phyloP scores from a whole-genome alignment of 2,113 vertebrate genomes.

The Anarrhichthys ocellatus region DNA sequence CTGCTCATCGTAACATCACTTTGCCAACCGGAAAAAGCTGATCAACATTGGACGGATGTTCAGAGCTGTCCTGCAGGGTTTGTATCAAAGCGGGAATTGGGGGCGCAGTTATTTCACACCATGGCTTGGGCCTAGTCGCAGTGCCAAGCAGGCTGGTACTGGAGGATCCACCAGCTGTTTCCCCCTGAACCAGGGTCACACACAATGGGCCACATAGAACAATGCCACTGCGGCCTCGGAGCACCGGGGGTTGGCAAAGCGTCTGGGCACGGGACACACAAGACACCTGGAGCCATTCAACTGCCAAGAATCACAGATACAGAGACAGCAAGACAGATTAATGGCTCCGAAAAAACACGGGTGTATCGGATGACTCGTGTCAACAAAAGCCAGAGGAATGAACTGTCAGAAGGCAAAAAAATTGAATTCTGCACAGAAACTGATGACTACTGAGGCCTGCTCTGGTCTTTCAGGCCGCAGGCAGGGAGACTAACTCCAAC shows the following conservation, averaged over 20 bases:
- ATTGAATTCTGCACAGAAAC: constrained; percentile 18
- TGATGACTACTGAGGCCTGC: neutral
- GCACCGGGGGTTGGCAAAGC: constrained; percentile 54
- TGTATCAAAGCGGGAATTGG: constrained; percentile 57
- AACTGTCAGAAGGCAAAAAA: constrained; percentile 22
- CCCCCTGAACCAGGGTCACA: constrained; percentile 72
- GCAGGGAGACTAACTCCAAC: neutral
- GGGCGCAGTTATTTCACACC: constrained; percentile 30
- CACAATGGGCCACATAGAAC: constrained; percentile 76
- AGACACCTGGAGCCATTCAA: constrained; percentile 75
- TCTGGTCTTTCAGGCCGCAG: neutral
- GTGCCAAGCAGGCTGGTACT: constrained; percentile 70
- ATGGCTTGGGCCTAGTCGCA: constrained; percentile 32
- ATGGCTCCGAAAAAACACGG: constrained; percentile 46
- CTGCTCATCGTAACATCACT: constrained; percentile 41
- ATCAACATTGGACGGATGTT: constrained; percentile 44
- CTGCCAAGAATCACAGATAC: constrained; percentile 67
- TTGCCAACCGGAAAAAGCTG: constrained; percentile 40
- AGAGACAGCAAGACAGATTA: constrained; percentile 41
- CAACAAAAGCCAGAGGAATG: constrained; percentile 34
- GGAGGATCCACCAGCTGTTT: constrained; percentile 83
- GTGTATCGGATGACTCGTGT: constrained; percentile 43
- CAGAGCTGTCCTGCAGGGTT: constrained; percentile 26
- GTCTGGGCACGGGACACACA: constrained; percentile 53
- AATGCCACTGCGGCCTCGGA: constrained; percentile 71